Evolutionary conservation across 2,888 invertebrate genomes (phyloP).

Genomic region (Steinernema scapterisci): DNA sequence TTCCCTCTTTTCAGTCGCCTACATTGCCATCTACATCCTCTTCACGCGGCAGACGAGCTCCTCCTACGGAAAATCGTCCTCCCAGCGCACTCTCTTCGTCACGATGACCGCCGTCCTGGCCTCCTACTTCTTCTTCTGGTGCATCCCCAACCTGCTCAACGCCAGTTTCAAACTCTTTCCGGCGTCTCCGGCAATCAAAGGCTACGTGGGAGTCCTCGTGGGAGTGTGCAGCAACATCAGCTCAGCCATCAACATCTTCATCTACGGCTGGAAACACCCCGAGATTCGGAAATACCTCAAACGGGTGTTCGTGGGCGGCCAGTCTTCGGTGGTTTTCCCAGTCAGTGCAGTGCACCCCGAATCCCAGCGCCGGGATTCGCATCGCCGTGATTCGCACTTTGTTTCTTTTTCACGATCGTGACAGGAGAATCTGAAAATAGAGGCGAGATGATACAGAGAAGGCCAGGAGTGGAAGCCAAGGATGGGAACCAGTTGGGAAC

Average conservation of each 20-base stretch:
- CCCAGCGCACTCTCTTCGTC: constrained; percentile 15
- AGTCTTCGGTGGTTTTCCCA: background rate
- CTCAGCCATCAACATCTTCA: constrained; percentile 12
- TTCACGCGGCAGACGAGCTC: background rate
- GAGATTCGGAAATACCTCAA: constrained; percentile 5
- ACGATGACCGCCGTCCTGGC: constrained; percentile 22
- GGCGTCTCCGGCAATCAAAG: background rate
- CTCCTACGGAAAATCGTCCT: constrained; percentile 5
- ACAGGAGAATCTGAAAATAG: too few relatives aligned
- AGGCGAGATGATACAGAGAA: too few relatives aligned
- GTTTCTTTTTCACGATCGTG: too few relatives aligned
- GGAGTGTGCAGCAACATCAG: background rate
- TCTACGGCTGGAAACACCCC: constrained; percentile 6
- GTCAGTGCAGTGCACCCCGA: background rate
- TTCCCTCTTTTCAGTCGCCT: constrained; percentile 17
- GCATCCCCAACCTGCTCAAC: constrained; percentile 1
- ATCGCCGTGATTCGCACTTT: too few relatives aligned
- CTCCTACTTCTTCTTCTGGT: constrained; percentile 25
- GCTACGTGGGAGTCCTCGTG: background rate
- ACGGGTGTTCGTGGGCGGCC: constrained; percentile 8
- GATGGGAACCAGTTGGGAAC: too few relatives aligned
- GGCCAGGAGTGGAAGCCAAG: too few relatives aligned
- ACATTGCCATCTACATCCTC: constrained; percentile 24
- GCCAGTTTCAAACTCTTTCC: constrained; percentile 7
- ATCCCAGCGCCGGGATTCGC: too few relatives aligned